These are phyloP conservation scores for Gymnothorax javanicus DNA, from an alignment of 2,797 vertebrate species.

Conservation along the genomic window DNA sequence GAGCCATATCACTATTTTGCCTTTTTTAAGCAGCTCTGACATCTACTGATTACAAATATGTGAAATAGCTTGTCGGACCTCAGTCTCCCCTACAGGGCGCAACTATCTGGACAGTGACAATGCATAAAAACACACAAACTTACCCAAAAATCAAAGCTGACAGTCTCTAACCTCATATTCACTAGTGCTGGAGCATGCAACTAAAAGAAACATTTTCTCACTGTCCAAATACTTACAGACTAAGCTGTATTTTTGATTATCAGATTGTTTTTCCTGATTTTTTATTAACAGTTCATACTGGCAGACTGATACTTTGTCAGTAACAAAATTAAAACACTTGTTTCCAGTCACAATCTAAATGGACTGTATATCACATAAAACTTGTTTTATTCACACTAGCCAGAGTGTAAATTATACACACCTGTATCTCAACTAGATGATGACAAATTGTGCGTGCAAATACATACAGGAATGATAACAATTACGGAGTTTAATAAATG, in stretches of 20 bases:
- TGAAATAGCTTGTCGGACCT: too few relatives aligned
- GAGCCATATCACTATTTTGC: too few relatives aligned
- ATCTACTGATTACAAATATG: too few relatives aligned
- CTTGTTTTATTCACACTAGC: not conserved
- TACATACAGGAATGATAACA: not conserved
- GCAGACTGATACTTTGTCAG: not conserved
- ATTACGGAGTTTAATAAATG: not conserved
- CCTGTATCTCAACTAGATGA: not conserved
- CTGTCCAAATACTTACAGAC: too few relatives aligned
- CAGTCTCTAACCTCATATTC: too few relatives aligned
- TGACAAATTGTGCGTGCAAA: not conserved
- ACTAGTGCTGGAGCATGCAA: too few relatives aligned
- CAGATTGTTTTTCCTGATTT: not conserved
- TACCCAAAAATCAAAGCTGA: too few relatives aligned
- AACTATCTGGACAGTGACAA: too few relatives aligned
- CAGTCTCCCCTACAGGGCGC: too few relatives aligned
- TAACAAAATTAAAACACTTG: not conserved
- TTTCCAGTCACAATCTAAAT: not conserved
- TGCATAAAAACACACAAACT: too few relatives aligned
- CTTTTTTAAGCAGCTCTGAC: too few relatives aligned
- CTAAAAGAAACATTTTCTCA: too few relatives aligned
- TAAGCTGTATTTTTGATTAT: not conserved
- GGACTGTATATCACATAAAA: not conserved
- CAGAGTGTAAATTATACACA: not conserved
- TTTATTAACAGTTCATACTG: not conserved